Percentiles rank a stretch among this genome's conserved stretches.
Conservation (phyloP, 2,113 vertebrate species). For the Otis tarda region DNA sequence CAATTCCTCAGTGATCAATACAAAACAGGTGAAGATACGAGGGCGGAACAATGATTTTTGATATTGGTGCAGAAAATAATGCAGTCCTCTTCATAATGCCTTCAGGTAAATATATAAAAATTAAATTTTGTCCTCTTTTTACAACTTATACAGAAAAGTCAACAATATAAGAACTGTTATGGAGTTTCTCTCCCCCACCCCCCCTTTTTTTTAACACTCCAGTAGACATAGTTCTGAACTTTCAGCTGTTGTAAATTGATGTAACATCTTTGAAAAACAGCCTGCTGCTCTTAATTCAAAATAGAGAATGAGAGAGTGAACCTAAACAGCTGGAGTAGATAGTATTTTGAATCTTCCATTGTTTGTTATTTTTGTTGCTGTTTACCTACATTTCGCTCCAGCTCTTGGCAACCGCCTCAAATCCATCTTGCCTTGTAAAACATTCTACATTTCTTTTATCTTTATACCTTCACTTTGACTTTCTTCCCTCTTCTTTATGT, state of each 20-base stretch:
- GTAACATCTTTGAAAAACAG: not conserved
- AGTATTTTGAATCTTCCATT: not conserved
- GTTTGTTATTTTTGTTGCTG: not conserved
- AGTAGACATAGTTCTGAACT: not conserved
- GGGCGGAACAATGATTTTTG: not conserved
- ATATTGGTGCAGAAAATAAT: not conserved
- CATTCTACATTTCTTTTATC: not conserved
- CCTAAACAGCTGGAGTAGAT: not conserved
- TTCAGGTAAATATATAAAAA: not conserved
- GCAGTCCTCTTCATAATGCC: not conserved
- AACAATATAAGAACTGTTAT: not conserved
- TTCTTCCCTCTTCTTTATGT: not conserved
- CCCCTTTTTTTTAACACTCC: not conserved
- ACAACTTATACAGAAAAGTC: not conserved
- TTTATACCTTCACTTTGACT: not conserved
- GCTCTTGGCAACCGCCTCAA: not conserved
- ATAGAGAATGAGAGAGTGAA: not conserved
- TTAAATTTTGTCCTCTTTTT: not conserved
- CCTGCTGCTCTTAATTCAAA: not conserved
- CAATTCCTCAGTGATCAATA: not conserved
- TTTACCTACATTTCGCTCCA: not conserved
- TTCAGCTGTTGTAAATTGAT: not conserved
- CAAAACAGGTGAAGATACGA: not conserved
- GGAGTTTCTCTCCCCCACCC: not conserved
- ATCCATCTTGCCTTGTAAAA: not conserved